Conservation (phyloP, 2,888 invertebrate species). For the Rhaphigaster nebulosa region DNA sequence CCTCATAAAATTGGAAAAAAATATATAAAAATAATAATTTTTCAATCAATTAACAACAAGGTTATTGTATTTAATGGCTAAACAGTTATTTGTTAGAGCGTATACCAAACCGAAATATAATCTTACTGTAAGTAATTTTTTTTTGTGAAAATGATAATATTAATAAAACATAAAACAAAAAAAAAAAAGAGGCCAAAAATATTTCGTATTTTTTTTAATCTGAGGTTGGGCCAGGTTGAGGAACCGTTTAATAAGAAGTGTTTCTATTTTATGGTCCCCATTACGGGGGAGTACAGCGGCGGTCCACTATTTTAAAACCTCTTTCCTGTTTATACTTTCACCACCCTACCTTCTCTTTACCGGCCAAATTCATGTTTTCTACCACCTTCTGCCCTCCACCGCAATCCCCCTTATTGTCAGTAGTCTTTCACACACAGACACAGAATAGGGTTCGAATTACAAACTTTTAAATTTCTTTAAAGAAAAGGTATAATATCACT, state of each 20-base stretch:
- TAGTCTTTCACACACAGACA: not conserved
- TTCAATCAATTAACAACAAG: no score
- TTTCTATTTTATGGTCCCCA: slow-evolving; percentile 22
- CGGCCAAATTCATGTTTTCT: not conserved
- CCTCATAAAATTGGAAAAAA: no score
- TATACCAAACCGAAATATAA: not conserved
- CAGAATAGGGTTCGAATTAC: not conserved
- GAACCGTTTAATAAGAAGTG: slow-evolving; percentile 19
- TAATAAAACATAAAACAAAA: not conserved
- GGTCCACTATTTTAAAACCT: slow-evolving; percentile 3
- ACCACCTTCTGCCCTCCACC: not conserved
- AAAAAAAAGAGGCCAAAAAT: not conserved
- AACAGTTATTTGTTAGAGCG: no score
- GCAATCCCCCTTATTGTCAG: not conserved
- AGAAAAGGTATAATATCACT: no score
- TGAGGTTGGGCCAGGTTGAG: not conserved
- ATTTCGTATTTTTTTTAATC: slow-evolving; percentile 24
- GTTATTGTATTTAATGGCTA: no score
- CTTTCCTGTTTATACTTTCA: not conserved
- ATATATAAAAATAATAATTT: no score
- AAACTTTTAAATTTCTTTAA: no score
- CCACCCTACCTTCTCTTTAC: not conserved
- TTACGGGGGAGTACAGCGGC: not conserved
- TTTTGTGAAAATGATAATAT: slow-evolving; percentile 12
- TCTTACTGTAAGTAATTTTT: not conserved